Percentiles rank a stretch among this genome's conserved stretches.
phyloP scores from a whole-genome alignment of 2,113 vertebrate genomes.

The Oryzias melastigma region DNA sequence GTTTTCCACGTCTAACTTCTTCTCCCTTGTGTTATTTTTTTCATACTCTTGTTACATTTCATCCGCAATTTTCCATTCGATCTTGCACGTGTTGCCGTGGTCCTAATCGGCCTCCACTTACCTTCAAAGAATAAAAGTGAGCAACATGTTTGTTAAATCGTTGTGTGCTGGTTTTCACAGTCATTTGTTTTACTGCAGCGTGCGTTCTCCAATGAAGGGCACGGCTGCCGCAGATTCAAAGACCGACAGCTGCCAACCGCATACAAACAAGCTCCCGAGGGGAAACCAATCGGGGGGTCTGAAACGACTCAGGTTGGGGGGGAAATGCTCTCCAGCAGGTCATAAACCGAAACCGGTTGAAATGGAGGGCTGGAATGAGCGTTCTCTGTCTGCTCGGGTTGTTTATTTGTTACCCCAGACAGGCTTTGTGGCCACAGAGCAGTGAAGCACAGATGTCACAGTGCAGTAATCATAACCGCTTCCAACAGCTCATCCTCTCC shows the following conservation, averaged over 20 bases:
- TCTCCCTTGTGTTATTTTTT: neutral
- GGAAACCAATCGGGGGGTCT: constrained; percentile 52
- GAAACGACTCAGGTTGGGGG: constrained; percentile 48
- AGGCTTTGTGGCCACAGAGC: constrained; percentile 27
- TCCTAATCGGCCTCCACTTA: neutral
- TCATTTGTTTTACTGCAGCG: constrained; percentile 27
- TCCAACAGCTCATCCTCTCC: constrained; percentile 9
- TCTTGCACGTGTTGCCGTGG: neutral
- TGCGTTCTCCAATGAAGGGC: constrained; percentile 9
- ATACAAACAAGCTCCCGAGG: constrained; percentile 59
- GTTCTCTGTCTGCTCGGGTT: constrained; percentile 42
- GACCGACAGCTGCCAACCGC: constrained; percentile 51
- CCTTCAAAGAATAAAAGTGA: constrained; percentile 8
- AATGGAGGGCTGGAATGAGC: constrained; percentile 44
- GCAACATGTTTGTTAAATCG: neutral
- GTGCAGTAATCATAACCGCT: constrained; percentile 22
- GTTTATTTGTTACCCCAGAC: constrained; percentile 47
- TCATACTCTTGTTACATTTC: neutral
- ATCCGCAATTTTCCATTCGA: neutral
- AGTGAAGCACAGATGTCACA: constrained; percentile 30
- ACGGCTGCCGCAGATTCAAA: constrained; percentile 11
- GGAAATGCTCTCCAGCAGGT: constrained; percentile 58
- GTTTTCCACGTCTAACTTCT: constrained; percentile 2
- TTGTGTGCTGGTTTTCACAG: constrained; percentile 6
- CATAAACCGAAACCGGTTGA: constrained; percentile 61